A percentile compares a stretch with the other conserved stretches of the same genome.
phyloP scores from a whole-genome alignment of 1,140 invertebrate genomes.

The Dinoponera quadriceps region DNA sequence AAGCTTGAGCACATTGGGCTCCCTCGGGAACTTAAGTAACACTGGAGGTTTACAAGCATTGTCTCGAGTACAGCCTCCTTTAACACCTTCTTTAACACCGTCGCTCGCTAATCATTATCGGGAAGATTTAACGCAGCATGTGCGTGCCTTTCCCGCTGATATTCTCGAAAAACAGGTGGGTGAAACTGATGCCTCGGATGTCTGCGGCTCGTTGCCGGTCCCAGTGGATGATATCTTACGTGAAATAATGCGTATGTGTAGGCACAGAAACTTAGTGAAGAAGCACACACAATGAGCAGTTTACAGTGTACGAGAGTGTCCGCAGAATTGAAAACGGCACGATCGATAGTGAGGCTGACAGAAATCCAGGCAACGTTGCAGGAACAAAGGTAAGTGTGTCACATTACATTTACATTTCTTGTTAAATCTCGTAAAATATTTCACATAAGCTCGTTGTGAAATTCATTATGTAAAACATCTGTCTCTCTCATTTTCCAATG shows the following conservation, averaged over 20 bases:
- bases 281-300: constrained; percentile 93
- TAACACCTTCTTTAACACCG: constrained; percentile 92
- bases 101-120: constrained; percentile 96
- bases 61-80: constrained; percentile 84
- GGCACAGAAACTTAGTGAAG: constrained; percentile 94
- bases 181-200: constrained; percentile 6
- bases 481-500: constrained; percentile 21
- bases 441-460: neutral
- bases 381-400: constrained; percentile 94
- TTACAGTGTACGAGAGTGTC: constrained; percentile 97
- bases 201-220: neutral
- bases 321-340: constrained; percentile 96
- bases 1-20: constrained; percentile 84
- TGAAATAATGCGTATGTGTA: constrained; percentile 80
- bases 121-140: constrained; percentile 95
- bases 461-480: constrained; percentile 29
- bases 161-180: constrained; percentile 96
- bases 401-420: neutral
- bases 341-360: constrained; percentile 96
- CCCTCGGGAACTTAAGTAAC: constrained; percentile 85
- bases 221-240: neutral
- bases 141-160: constrained; percentile 96
- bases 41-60: constrained; percentile 85
- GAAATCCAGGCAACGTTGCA: constrained; percentile 98
- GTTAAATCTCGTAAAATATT: constrained; percentile 16